Conservation (phyloP, 2,797 vertebrate genomes). For the Platalea minor region DNA sequence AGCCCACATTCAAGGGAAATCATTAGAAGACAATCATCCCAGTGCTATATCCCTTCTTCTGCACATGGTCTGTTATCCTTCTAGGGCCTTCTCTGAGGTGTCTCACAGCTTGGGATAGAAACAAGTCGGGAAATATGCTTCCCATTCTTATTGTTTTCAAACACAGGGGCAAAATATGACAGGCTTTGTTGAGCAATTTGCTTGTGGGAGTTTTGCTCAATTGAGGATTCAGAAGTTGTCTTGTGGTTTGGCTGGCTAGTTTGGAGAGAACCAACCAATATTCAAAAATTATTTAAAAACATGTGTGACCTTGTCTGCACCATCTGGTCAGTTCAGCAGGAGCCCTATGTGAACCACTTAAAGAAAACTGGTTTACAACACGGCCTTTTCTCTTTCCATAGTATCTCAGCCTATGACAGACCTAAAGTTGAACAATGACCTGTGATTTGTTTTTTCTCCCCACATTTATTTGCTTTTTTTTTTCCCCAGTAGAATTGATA, state of each 20-base stretch:
- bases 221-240: conserved; percentile 32
- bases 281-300: conserved; percentile 21
- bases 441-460: neutral
- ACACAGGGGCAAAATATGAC: neutral
- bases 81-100: neutral
- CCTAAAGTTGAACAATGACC: neutral
- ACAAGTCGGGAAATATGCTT: neutral
- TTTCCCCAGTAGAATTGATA: neutral
- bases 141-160: conserved; percentile 1
- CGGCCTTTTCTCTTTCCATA: neutral
- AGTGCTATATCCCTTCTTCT: neutral
- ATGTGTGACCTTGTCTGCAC: conserved; percentile 12
- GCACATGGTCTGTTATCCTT: neutral
- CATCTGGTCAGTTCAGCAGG: neutral
- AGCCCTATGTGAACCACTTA: neutral
- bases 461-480: neutral
- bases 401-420: neutral
- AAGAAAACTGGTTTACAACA: neutral
- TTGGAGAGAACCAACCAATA: neutral
- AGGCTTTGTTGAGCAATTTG: conserved; percentile 34
- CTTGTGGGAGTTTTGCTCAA: conserved; percentile 5
- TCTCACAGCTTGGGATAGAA: neutral
- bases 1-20: neutral
- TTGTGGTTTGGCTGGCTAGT: conserved; percentile 20
- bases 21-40: neutral